Evolutionary conservation across 2,797 vertebrate genomes (phyloP).

Genomic region (Pelochelys cantorii): DNA sequence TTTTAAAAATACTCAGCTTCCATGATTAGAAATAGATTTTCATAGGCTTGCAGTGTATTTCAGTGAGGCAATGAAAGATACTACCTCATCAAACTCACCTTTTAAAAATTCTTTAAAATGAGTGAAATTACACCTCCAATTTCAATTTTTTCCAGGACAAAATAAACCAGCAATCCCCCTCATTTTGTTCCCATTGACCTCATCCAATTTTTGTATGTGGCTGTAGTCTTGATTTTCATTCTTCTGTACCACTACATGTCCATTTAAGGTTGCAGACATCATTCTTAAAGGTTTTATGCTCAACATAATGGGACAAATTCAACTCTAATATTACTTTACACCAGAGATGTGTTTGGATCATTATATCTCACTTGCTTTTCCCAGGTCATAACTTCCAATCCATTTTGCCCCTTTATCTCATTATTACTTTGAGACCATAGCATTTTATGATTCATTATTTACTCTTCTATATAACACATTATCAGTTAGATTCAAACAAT

Average conservation of each 20-base stretch:
- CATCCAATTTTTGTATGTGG: background rate
- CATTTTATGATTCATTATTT: background rate
- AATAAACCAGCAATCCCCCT: background rate
- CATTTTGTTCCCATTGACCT: background rate
- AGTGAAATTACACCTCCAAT: background rate
- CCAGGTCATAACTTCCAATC: background rate
- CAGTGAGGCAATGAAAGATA: background rate
- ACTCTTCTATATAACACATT: background rate
- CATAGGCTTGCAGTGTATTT: background rate
- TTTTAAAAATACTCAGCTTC: background rate
- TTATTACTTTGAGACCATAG: fast-evolving
- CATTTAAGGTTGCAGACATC: background rate
- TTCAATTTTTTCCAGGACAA: background rate
- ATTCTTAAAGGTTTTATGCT: background rate
- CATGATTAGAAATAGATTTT: background rate
- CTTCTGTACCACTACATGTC: background rate
- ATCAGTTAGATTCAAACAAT: background rate
- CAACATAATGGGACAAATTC: background rate
- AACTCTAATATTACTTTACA: background rate
- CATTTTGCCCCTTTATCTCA: fast-evolving
- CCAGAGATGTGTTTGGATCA: background rate
- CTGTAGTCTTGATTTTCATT: background rate
- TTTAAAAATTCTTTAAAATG: background rate
- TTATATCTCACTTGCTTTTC: background rate
- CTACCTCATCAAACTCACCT: background rate